These are phyloP conservation scores for Elachura formosa DNA, from an alignment of 2,113 vertebrate species.

Conservation along the genomic window DNA sequence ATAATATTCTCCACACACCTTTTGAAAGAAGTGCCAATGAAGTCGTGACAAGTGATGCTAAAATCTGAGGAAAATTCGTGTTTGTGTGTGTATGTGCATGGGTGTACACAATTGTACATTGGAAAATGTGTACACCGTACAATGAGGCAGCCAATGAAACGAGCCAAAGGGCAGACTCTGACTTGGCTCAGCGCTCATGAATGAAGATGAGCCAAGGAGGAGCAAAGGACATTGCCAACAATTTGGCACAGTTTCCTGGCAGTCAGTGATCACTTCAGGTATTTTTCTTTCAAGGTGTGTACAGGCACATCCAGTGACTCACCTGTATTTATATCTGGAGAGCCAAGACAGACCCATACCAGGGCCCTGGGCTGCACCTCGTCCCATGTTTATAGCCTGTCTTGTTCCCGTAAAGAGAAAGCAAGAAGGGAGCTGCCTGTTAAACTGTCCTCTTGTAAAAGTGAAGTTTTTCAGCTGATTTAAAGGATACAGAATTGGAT, in stretches of 20 bases:
- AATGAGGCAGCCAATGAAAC: background rate
- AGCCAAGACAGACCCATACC: background rate
- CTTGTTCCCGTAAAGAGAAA: background rate
- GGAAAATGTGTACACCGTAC: background rate
- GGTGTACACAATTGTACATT: background rate
- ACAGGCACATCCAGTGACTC: slow-evolving; percentile 60
- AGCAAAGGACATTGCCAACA: slow-evolving; percentile 52
- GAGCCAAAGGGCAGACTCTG: slow-evolving; percentile 25
- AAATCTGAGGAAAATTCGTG: background rate
- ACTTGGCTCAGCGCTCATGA: slow-evolving; percentile 26
- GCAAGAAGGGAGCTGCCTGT: background rate
- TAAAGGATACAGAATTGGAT: background rate
- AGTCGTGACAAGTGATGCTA: background rate
- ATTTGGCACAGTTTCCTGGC: slow-evolving; percentile 52
- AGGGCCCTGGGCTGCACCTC: slow-evolving; percentile 14
- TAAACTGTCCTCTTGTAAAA: background rate
- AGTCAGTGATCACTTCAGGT: slow-evolving; percentile 44
- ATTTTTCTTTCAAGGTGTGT: slow-evolving; percentile 63
- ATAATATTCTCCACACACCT: background rate
- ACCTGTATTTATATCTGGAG: slow-evolving; percentile 51
- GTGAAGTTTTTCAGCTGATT: background rate
- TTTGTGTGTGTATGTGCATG: background rate
- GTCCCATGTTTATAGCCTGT: background rate
- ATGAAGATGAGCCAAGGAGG: slow-evolving; percentile 57
- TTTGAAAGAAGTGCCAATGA: background rate